Percentiles rank a stretch among this genome's conserved stretches.
These are phyloP conservation scores for Mobula birostris DNA, from an alignment of 2,113 vertebrate species.

Conservation along the genomic window DNA sequence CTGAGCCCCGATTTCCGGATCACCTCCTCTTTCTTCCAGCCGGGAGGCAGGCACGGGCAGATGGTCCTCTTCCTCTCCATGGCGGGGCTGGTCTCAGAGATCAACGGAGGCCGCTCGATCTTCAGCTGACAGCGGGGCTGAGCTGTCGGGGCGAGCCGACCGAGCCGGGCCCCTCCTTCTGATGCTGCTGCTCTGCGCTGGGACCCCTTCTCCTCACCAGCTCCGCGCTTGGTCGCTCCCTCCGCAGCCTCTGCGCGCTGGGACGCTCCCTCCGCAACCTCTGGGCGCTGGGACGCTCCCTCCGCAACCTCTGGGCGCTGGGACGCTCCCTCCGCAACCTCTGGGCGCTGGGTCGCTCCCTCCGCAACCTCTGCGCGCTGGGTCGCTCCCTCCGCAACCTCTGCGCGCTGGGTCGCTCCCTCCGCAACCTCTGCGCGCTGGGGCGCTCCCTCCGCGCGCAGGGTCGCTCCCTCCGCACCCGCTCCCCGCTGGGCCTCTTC, in stretches of 20 bases:
- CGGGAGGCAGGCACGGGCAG: constrained; percentile 69
- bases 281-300: constrained; percentile 45
- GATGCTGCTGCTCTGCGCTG: constrained; percentile 45
- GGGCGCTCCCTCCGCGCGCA: not conserved
- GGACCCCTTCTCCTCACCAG: constrained; percentile 45
- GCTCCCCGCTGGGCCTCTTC: too few relatives aligned
- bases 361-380: too few relatives aligned
- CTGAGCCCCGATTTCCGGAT: constrained; percentile 78
- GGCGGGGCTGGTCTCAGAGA: not conserved
- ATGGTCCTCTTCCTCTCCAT: constrained; percentile 71
- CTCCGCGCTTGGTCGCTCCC: constrained; percentile 44
- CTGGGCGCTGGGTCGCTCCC: not conserved
- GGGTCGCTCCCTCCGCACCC: too few relatives aligned
- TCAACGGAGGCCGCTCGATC: not conserved
- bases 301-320: too few relatives aligned
- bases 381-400: too few relatives aligned
- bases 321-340: not conserved
- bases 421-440: not conserved
- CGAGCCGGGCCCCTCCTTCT: constrained; percentile 42
- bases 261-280: constrained; percentile 44
- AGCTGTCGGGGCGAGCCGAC: constrained; percentile 31
- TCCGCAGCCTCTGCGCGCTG: constrained; percentile 44
- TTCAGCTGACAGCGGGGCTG: constrained; percentile 7
- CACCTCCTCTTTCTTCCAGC: constrained; percentile 79
- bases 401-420: not conserved